Conservation (phyloP, 2,797 vertebrate species). For the Merluccius polli region DNA sequence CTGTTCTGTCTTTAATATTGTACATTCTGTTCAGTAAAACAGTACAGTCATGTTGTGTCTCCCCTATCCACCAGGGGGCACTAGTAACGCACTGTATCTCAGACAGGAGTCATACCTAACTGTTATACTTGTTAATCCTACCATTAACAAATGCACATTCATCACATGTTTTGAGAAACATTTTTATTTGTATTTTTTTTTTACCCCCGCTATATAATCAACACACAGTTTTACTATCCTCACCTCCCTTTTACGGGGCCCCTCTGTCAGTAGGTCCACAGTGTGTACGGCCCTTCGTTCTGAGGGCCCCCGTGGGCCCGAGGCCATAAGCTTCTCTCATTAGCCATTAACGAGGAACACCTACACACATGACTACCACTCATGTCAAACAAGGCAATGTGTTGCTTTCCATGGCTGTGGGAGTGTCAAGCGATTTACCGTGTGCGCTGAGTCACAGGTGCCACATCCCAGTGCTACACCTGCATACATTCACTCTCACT, state of each 20-base stretch:
- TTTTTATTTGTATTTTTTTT: neutral
- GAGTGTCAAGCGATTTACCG: constrained; percentile 5
- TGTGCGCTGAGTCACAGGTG: neutral
- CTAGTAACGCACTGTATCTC: neutral
- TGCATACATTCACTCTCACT: constrained; percentile 10
- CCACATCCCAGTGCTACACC: neutral
- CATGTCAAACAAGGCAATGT: constrained; percentile 3
- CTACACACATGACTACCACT: constrained; percentile 3
- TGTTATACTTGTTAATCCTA: neutral
- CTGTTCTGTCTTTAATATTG: neutral
- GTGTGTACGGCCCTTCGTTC: constrained; percentile 2
- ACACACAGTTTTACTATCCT: neutral
- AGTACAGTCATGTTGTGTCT: constrained; percentile 3
- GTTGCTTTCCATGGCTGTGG: neutral
- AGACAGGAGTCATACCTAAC: neutral
- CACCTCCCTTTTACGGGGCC: neutral
- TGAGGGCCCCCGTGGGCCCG: neutral
- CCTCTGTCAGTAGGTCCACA: neutral
- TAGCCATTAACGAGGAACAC: constrained; percentile 9
- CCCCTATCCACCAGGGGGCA: constrained; percentile 31
- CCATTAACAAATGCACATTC: neutral
- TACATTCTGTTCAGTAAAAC: neutral
- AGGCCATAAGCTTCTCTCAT: neutral
- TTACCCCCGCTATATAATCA: neutral
- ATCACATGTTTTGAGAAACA: neutral